Evolutionary conservation across 2,888 invertebrate species (phyloP), one percentile per base, ranked within the genome.

Genomic region (Meandrusa payeni): DNA sequence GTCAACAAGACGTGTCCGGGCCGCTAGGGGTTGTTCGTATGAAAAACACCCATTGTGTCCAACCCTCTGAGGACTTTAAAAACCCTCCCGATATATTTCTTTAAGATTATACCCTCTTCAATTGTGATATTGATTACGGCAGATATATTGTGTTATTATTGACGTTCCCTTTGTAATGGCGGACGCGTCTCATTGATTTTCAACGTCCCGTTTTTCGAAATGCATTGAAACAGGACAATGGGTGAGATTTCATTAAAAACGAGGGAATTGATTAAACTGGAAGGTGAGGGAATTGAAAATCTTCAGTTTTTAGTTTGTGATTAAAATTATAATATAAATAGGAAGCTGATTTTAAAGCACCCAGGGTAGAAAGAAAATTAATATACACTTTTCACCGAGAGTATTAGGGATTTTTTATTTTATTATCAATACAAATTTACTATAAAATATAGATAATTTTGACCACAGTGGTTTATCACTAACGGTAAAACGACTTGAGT

Each of bases 1-100:
- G 60, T 59, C 62, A 61, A 42, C 41, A 42, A 31, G 41, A 50
- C 53, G 48, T 57, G 53, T 51, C 42, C 42, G 37, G 15, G 27
- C 33, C 27, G 52, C 52, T 39, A 45, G 50, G 55, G 55, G 56
- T 49, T 61, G 60, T 59, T 63, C 60, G 54, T 64, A 64, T 64
- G 64, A 64, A 68, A 68, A 68, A 64, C 65, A 64, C 51, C 59
- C 54, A 59, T 69, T 68, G 67, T 68, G 54, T 50, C 52, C 51
- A 44, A 47, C 61, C 65, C 67, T 43, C 59, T 40, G 58, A 55
- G 62, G 65, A 64, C 57, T 68, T 64, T 66, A 68, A 69, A 51
- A 63, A 57, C 57, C 61, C 62, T 58, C 55, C 55, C 44, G 22
- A 38, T 44, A 37, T 46, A 36, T 56, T 55, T 52, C 57, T 61